phyloP scores from a whole-genome alignment of 2,797 vertebrate genomes.

The Nasua narica region DNA sequence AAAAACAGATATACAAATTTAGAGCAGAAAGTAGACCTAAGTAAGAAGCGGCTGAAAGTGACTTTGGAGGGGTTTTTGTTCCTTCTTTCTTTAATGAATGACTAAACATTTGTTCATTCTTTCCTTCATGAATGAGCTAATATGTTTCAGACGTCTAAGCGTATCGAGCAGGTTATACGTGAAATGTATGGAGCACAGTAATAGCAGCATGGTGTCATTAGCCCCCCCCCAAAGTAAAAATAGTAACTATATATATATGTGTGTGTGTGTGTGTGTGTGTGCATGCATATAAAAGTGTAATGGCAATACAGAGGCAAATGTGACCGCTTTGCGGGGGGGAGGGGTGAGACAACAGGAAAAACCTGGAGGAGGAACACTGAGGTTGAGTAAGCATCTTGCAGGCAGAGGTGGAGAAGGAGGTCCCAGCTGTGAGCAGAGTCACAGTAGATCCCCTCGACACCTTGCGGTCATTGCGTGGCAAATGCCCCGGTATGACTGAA shows the following conservation, averaged over 20 bases:
- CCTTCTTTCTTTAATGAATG: neutral
- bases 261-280: accelerated
- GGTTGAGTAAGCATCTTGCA: neutral
- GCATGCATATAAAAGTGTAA: neutral
- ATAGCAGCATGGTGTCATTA: neutral
- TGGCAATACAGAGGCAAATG: neutral
- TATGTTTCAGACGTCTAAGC: neutral
- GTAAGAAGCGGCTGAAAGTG: neutral
- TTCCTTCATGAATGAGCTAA: neutral
- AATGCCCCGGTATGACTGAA: neutral
- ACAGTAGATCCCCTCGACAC: neutral
- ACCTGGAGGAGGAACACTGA: neutral
- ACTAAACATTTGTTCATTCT: neutral
- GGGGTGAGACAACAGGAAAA: neutral
- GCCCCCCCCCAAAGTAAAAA: neutral
- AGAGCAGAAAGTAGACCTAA: neutral
- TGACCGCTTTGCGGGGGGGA: neutral
- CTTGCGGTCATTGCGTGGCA: neutral
- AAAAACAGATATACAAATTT: neutral
- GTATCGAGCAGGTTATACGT: neutral
- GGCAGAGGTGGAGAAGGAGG: neutral
- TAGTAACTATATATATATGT: neutral
- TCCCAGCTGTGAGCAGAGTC: neutral
- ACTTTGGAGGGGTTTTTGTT: neutral
- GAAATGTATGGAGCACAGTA: neutral